Evolutionary conservation across 2,113 vertebrate genomes (phyloP), one percentile per base, ranked within the genome.

Genomic region (Telmatochromis sp.): DNA sequence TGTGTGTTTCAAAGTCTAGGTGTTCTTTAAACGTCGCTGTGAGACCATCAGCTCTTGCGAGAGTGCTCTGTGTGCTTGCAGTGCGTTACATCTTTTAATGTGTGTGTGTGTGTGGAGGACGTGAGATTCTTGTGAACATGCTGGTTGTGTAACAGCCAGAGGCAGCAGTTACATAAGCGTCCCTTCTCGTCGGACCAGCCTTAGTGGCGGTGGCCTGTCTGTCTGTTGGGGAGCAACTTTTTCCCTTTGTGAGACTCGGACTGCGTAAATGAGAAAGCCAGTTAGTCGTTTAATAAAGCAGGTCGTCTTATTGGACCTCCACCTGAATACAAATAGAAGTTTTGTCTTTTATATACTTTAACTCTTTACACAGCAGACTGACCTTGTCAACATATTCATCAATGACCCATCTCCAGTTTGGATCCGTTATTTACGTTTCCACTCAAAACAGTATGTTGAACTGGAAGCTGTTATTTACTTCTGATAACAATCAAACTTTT

Each of bases 111-210:
- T 51, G 83, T 55, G 58, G 83, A 91, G 90, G 90, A 90, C 23
- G 26, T 88, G 85, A 83, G 84, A 88, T 95, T 93, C 90, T 86
- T 94, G 89, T 90, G 92, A 95, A 93, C 93, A 92, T 53, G 88
- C 55, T 83, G 91, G 92, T 96, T 96, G 95, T 96, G 89, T 96
- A 96, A 95, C 93, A 91, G 93, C 93, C 91, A 92, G 92, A 94
- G 93, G 94, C 94, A 88, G 85, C 83, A 8, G 93, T 96, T 96
- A 95, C 87, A 92, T 96, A 95, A 96, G 93, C 57, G 84, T 92
- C 89, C 90, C 89, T 81, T 60, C 89, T 92, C 55, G 54, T 92
- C 81, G 26, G 90, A 90, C 85, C 86, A 87, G 90, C 91, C 89
- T 87, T 40, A 31, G 82, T 42, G 45, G 89, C 60, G 23, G 58